These are phyloP conservation scores for Aphrophora alni DNA, from an alignment of 2,888 invertebrate species.

Conservation along the genomic window DNA sequence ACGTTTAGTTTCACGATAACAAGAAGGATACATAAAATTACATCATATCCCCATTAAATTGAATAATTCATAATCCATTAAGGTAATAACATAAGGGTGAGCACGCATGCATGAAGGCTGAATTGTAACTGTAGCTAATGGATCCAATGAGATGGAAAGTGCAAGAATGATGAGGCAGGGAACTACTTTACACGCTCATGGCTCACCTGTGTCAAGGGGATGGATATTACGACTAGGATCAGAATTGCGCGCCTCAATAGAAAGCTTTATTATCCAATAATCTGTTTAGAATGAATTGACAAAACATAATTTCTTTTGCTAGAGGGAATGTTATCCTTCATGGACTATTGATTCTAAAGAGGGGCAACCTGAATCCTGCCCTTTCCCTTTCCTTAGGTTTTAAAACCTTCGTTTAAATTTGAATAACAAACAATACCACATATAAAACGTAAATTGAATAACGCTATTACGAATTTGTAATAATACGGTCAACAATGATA, in stretches of 20 bases:
- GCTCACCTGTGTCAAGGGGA: too few species aligned
- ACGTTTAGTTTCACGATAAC: not conserved
- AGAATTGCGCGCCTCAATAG: too few species aligned
- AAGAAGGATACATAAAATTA: constrained; percentile 6
- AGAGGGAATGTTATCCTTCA: not conserved
- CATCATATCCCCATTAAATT: not conserved
- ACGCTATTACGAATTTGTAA: too few species aligned
- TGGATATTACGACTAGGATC: too few species aligned
- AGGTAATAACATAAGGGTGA: not conserved
- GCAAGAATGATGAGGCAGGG: not conserved
- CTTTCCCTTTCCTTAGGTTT: not conserved
- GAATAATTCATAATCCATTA: constrained; percentile 6
- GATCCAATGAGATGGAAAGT: not conserved
- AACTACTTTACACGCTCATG: not conserved
- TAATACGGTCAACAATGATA: too few species aligned
- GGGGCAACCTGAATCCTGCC: not conserved
- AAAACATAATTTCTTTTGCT: not conserved
- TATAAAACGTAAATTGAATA: not conserved
- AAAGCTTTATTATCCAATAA: not conserved
- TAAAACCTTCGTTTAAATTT: not conserved
- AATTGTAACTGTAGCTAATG: not conserved
- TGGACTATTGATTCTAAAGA: not conserved
- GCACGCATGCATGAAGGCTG: not conserved
- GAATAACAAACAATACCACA: not conserved
- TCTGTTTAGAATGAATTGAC: not conserved